These are phyloP conservation scores for Siniperca obscura DNA, from an alignment of 2,797 vertebrate genomes.

Conservation along the genomic window DNA sequence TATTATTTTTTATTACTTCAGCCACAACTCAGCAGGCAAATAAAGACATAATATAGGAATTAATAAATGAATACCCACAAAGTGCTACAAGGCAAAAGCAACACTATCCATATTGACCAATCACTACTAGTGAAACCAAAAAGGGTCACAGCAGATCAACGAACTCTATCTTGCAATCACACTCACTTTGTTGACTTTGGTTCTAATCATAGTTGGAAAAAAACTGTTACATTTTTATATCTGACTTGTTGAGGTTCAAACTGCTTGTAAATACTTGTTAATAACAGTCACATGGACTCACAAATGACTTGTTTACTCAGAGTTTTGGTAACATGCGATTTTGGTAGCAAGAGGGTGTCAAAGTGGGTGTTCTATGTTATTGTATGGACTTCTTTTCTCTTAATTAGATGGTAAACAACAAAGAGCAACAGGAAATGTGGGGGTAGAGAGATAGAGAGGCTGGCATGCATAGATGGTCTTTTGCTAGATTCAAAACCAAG, in stretches of 20 bases:
- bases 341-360: neutral
- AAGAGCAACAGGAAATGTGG: neutral
- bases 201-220: neutral
- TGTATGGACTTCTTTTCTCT: slow-evolving; percentile 7
- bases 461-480: neutral
- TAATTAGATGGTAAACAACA: slow-evolving; percentile 9
- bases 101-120: neutral
- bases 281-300: neutral
- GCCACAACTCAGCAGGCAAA: neutral
- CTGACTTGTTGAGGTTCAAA: neutral
- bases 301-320: neutral
- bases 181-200: neutral
- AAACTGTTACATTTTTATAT: neutral
- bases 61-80: neutral
- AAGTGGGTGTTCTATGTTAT: neutral
- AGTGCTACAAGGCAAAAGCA: neutral
- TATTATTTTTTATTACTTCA: neutral
- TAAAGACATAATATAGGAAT: neutral
- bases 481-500: neutral
- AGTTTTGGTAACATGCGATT: neutral
- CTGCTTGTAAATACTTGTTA: neutral
- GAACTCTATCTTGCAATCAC: neutral
- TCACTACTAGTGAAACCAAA: neutral
- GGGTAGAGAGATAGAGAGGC: neutral
- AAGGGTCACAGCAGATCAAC: neutral